These are phyloP conservation scores for Pseudolaguvia tuberculata DNA, from an alignment of 2,113 vertebrate species.

Conservation along the genomic window DNA sequence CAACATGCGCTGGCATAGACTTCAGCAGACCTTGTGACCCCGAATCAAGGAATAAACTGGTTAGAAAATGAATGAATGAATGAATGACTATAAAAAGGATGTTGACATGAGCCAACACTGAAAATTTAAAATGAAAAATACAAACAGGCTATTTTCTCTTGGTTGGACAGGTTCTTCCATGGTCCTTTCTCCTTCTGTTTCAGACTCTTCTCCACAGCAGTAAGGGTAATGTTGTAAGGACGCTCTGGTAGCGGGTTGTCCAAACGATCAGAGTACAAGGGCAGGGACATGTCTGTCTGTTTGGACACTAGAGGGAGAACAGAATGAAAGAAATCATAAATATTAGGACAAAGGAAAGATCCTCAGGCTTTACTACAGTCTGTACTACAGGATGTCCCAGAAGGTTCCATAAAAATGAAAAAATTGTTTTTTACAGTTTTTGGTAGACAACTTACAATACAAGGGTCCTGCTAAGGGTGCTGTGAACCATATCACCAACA, in stretches of 20 bases:
- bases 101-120: not conserved
- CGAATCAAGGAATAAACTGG: no score
- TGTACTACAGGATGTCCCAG: not conserved
- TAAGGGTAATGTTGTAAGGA: constrained; percentile 64
- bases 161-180: constrained; percentile 73
- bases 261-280: constrained; percentile 65
- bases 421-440: no score
- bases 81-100: no score
- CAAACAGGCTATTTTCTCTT: constrained; percentile 78
- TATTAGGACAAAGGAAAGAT: not conserved
- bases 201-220: constrained; percentile 62
- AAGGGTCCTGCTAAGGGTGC: no score
- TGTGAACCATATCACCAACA: no score
- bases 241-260: constrained; percentile 72
- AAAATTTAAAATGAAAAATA: not conserved
- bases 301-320: constrained; percentile 38
- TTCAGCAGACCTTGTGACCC: no score
- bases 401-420: no score
- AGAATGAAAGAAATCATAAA: not conserved
- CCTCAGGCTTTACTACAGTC: not conserved
- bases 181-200: constrained; percentile 81
- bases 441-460: no score
- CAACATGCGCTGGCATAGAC: no score
- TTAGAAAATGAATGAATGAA: no score
- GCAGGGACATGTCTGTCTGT: constrained; percentile 62